phyloP scores from a whole-genome alignment of 2,797 vertebrate genomes.

The Gadopsis marmoratus region DNA sequence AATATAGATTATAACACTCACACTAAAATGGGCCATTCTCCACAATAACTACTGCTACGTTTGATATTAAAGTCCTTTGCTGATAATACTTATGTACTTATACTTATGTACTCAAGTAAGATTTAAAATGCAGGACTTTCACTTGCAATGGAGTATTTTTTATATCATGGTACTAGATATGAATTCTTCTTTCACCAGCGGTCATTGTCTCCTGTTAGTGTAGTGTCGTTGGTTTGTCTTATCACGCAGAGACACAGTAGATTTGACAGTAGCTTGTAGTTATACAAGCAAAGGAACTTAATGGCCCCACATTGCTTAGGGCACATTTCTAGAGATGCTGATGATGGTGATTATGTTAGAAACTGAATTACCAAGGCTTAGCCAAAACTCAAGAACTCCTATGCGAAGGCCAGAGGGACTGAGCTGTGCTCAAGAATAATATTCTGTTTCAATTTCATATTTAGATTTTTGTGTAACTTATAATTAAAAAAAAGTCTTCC shows the following conservation, averaged over 20 bases:
- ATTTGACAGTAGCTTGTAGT: conserved; percentile 38
- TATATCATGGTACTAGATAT: neutral
- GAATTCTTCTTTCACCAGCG: neutral
- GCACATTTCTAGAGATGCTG: conserved; percentile 7
- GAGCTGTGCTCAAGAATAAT: conserved; percentile 7
- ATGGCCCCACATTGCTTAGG: conserved; percentile 11
- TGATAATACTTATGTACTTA: neutral
- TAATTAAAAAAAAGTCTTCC: neutral
- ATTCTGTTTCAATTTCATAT: conserved; percentile 11
- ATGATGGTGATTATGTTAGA: conserved; percentile 20
- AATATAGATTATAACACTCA: neutral
- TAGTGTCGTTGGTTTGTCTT: conserved; percentile 11
- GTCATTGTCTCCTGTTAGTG: conserved; percentile 40
- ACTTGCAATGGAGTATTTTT: neutral
- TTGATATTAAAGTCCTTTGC: neutral
- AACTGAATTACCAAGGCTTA: conserved; percentile 27
- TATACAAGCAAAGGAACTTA: conserved; percentile 20
- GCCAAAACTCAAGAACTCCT: neutral
- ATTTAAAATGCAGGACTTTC: neutral
- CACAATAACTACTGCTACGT: neutral
- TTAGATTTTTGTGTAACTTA: conserved; percentile 15
- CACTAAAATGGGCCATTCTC: neutral
- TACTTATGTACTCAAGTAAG: neutral
- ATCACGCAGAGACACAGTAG: conserved; percentile 1
- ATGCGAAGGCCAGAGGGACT: conserved; percentile 14